These are phyloP conservation scores for Diachrysia chrysitis DNA, from an alignment of 2,888 invertebrate genomes.

Conservation along the genomic window DNA sequence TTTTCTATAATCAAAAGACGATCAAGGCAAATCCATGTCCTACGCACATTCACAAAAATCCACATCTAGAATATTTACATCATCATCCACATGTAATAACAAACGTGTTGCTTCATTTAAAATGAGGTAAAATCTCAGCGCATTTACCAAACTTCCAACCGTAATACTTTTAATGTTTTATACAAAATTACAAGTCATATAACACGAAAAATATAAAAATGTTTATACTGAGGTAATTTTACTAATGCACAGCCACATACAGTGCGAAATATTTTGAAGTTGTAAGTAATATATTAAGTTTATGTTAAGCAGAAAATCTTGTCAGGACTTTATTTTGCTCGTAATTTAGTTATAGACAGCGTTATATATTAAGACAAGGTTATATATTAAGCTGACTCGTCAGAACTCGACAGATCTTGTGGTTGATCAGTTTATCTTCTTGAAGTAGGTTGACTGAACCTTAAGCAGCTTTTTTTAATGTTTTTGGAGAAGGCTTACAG, in stretches of 20 bases:
- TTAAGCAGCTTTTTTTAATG: no score
- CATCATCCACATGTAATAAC: neutral
- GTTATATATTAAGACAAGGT: conserved; percentile 25
- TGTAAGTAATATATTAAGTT: conserved; percentile 79
- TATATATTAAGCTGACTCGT: conserved; percentile 27
- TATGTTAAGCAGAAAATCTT: conserved; percentile 87
- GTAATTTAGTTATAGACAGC: conserved; percentile 62
- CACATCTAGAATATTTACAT: neutral
- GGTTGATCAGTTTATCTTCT: neutral
- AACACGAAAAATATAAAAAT: conserved; percentile 27
- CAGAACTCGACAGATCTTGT: neutral
- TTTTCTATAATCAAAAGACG: no score
- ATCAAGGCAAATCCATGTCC: no score
- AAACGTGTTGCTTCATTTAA: neutral
- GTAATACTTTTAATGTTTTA: conserved; percentile 39
- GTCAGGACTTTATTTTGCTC: conserved; percentile 75
- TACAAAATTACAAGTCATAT: conserved; percentile 41
- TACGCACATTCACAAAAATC: neutral
- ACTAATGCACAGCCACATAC: conserved; percentile 49
- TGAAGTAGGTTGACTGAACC: no score
- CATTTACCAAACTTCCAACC: conserved; percentile 10
- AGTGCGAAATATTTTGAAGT: conserved; percentile 62
- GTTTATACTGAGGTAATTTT: conserved; percentile 49
- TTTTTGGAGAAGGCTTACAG: no score
- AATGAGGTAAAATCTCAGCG: neutral